phyloP scores from a whole-genome alignment of 2,113 vertebrate species.

The Tachysurus fulvidraco region DNA sequence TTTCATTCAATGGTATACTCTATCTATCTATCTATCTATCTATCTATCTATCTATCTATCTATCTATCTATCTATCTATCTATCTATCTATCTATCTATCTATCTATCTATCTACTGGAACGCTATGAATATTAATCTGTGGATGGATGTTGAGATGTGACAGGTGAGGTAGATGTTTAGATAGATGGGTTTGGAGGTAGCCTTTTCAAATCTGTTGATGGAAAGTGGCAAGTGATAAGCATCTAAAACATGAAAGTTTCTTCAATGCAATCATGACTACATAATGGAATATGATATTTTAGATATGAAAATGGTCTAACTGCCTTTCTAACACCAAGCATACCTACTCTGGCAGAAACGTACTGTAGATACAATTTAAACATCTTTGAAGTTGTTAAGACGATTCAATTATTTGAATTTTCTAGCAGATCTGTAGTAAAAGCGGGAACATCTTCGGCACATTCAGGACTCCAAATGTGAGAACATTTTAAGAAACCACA shows the following conservation, averaged over 20 bases:
- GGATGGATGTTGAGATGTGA: background rate
- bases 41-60: background rate
- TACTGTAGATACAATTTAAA: background rate
- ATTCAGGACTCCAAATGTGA: background rate
- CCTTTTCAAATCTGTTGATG: slow-evolving; percentile 67
- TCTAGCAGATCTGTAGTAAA: background rate
- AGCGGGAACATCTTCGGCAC: background rate
- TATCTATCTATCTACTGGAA: background rate
- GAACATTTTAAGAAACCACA: background rate
- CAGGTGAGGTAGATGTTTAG: background rate
- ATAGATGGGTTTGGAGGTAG: slow-evolving; percentile 51
- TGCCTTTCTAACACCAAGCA: background rate
- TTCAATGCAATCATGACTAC: slow-evolving; percentile 25
- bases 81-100: background rate
- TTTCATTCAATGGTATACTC: background rate
- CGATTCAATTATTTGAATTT: background rate
- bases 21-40: background rate
- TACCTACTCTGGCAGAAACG: background rate
- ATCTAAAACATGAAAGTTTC: slow-evolving; percentile 17
- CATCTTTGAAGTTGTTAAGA: background rate
- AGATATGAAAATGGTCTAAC: background rate
- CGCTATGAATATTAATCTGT: background rate
- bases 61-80: background rate
- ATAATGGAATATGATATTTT: slow-evolving; percentile 15
- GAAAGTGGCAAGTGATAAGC: background rate